Conservation (phyloP, 2,797 vertebrate genomes). For the Tadarida brasiliensis region DNA sequence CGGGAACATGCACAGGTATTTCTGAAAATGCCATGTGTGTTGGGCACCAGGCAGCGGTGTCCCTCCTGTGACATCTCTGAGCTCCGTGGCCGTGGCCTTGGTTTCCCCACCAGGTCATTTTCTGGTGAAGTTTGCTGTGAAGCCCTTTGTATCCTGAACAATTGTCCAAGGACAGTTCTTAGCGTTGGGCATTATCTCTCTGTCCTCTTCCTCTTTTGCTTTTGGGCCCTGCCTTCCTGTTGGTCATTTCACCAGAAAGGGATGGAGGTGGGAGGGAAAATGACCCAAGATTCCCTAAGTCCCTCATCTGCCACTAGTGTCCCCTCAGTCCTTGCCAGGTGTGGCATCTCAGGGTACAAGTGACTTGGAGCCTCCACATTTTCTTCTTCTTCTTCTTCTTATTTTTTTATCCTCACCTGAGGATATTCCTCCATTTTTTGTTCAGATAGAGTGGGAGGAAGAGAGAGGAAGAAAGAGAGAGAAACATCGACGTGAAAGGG, state of each 20-base stretch:
- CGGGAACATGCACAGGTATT: not conserved
- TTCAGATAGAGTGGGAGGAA: too few species aligned
- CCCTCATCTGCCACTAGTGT: not conserved
- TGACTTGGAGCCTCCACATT: not conserved
- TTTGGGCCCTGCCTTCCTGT: not conserved
- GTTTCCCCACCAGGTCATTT: not conserved
- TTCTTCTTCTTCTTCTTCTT: too few species aligned
- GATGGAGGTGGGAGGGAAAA: not conserved
- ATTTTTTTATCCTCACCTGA: too few species aligned
- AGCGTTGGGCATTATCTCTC: not conserved
- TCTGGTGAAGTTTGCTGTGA: not conserved
- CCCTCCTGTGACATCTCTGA: not conserved
- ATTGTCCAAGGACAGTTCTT: not conserved
- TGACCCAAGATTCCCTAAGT: not conserved
- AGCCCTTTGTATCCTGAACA: rapidly evolving
- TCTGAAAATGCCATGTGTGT: not conserved
- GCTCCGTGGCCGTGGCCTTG: not conserved
- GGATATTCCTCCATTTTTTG: too few species aligned
- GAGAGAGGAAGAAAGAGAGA: too few species aligned
- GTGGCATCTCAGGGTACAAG: not conserved
- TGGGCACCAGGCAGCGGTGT: not conserved
- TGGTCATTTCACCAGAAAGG: not conserved
- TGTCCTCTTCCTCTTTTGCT: not conserved
- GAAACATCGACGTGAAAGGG: too few species aligned
- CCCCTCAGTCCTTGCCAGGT: not conserved